These are phyloP conservation scores for Rachycentron canadum DNA, from an alignment of 2,797 vertebrate species.

Conservation along the genomic window DNA sequence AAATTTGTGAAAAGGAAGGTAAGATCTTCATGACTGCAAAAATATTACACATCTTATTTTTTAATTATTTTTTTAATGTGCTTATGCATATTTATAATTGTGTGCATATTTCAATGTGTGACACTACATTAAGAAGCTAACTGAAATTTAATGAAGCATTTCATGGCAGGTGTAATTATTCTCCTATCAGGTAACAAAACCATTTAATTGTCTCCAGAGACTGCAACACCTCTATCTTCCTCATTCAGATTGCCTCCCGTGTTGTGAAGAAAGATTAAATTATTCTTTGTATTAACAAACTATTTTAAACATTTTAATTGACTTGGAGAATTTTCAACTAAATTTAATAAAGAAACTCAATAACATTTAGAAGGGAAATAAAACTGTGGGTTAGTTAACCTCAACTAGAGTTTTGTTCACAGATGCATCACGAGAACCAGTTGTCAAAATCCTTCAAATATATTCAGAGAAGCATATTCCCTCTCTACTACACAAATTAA, in stretches of 20 bases:
- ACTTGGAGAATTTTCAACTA: background rate
- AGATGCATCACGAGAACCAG: background rate
- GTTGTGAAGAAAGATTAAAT: background rate
- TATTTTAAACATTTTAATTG: background rate
- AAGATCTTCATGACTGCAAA: conserved; percentile 17
- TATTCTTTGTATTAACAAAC: conserved; percentile 7
- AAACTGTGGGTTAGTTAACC: background rate
- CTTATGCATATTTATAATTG: conserved; percentile 25
- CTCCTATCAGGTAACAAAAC: conserved; percentile 31
- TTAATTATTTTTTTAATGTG: too few relatives aligned
- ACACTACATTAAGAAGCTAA: conserved; percentile 50
- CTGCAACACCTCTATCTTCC: conserved; percentile 8
- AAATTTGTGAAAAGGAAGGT: conserved; percentile 90
- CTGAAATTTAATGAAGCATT: conserved; percentile 59
- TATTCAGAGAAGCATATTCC: background rate
- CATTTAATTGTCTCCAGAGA: conserved; percentile 42
- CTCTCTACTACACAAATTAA: background rate
- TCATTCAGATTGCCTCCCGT: background rate
- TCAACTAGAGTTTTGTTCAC: background rate
- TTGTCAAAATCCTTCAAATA: background rate
- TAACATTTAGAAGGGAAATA: background rate
- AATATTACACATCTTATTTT: background rate
- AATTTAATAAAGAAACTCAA: background rate
- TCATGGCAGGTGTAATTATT: conserved; percentile 65
- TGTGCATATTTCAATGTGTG: conserved; percentile 44